These are phyloP conservation scores for Coptotermes formosanus DNA, from an alignment of 1,140 invertebrate species.

Conservation along the genomic window DNA sequence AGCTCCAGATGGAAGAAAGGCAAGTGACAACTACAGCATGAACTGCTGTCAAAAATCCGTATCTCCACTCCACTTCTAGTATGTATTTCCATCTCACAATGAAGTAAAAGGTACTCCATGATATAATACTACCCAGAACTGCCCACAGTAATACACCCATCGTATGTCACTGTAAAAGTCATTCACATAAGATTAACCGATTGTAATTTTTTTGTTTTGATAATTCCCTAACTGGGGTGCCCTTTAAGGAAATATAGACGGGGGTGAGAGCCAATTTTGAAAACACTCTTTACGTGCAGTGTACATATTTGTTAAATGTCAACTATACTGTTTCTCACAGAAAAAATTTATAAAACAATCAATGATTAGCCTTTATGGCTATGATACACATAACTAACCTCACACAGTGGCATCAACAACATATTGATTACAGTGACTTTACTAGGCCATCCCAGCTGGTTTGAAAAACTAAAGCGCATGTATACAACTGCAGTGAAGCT, in stretches of 20 bases:
- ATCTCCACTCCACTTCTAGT: constrained; percentile 23
- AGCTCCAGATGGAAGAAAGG: neutral
- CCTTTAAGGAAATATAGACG: too few species aligned
- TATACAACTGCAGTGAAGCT: neutral
- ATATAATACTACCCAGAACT: neutral
- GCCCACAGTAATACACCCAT: neutral
- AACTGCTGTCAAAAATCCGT: constrained; percentile 20
- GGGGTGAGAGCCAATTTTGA: neutral
- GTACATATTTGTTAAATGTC: neutral
- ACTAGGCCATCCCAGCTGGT: neutral
- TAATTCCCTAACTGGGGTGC: too few species aligned
- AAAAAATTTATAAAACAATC: neutral
- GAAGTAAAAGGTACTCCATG: constrained; percentile 23
- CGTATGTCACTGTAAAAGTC: neutral
- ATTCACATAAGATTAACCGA: neutral
- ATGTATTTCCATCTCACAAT: constrained; percentile 16
- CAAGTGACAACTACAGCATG: constrained; percentile 20
- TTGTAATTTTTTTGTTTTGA: too few species aligned
- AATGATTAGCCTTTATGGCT: neutral
- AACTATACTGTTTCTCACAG: neutral
- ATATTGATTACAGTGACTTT: neutral
- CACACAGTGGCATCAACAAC: neutral
- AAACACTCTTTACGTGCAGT: neutral
- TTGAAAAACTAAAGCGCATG: neutral
- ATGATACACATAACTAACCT: neutral